phyloP scores from a whole-genome alignment of 2,888 invertebrate species.

The Sicus ferrugineus region DNA sequence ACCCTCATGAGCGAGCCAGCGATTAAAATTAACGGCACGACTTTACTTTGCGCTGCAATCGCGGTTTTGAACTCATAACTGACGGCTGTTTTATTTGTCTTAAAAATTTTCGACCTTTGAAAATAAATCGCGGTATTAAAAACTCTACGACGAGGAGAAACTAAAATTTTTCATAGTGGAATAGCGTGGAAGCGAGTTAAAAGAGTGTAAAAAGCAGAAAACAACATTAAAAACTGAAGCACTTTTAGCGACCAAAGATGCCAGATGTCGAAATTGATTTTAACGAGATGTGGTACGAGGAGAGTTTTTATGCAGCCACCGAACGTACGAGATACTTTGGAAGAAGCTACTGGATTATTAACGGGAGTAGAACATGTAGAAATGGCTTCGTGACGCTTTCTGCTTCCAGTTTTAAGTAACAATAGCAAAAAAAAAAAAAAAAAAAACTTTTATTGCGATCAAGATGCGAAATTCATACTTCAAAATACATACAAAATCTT shows the following conservation, averaged over 20 bases:
- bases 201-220: neutral
- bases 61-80: neutral
- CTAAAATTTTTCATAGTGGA: neutral
- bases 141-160: neutral
- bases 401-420: too few relatives aligned
- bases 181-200: neutral
- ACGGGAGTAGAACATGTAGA: too few relatives aligned
- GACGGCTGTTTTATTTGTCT: neutral
- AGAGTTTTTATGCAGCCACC: neutral
- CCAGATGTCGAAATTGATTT: neutral
- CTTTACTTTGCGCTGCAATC: neutral
- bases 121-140: neutral
- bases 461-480: too few relatives aligned
- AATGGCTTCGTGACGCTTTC: too few relatives aligned
- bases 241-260: neutral
- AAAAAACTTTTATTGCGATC: too few relatives aligned
- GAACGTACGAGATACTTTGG: too few relatives aligned
- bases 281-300: neutral
- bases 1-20: conserved; percentile 1
- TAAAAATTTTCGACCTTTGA: neutral
- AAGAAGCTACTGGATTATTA: too few relatives aligned
- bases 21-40: conserved; percentile 14
- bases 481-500: too few relatives aligned
- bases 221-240: neutral
- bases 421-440: too few relatives aligned